Base-by-base conservation (phyloP, 1,140 invertebrate species). In the Hylaeus volcanicus region DNA sequence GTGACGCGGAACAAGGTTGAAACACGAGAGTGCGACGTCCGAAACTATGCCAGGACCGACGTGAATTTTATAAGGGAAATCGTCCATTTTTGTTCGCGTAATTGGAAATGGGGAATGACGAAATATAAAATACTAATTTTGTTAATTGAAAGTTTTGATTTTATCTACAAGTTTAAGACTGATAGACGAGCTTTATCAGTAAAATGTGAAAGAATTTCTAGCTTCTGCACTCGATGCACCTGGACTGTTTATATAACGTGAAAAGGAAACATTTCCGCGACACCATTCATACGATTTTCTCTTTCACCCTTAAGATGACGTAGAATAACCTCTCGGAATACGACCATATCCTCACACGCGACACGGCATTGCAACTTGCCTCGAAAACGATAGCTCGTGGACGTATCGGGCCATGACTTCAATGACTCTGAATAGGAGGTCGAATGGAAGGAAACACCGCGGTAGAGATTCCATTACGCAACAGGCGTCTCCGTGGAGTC, bases 391-490 rank as follows among this genome's bases (percentile, higher is more conserved):
- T 43, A 14, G 14, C 26, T 43, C 41, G 14, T 11, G 41, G 41
- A 64, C 41, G 15, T 78, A 60, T 70, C 12, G 53, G 14, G 37
- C 5, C 26, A 9, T 8, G 2, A 11, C 58, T 8, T 45, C 45
- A 15, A 4, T n/a, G 48, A 74, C 56, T 26, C 48, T 63, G 48
- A 72, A 66, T 51, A 41, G 11, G 3, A 5, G 41, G 14, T 12
- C 43, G 37, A 48, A 39, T 2, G 48, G 15, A 12, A 26, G 63
- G 63, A 60, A 37, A 15, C 8, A 12, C 12, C n/a, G n/a, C 48
- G 69, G 1, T 12, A 4, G 70, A 55, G 45, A 79, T 79, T 65
- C 56, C 41, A 41, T 51, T 79, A 58, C 48, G 55, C 77, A 65
- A 65, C 77, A 65, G 70, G 60, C 77, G 56, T 56, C 26, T 5